phyloP scores from a whole-genome alignment of 1,140 invertebrate genomes.

The Vanessa tameamea region DNA sequence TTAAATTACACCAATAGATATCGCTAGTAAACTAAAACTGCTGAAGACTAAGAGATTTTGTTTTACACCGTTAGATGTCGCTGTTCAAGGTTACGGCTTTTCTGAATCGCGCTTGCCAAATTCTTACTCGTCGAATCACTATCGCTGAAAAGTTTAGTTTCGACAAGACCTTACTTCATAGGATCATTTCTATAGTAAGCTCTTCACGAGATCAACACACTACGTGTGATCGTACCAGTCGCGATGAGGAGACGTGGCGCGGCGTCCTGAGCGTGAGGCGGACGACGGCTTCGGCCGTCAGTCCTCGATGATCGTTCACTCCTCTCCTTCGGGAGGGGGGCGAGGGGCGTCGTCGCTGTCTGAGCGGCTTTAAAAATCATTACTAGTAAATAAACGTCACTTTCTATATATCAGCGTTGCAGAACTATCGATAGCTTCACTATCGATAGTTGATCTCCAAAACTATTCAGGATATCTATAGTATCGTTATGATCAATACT shows the following conservation, averaged over 20 bases:
- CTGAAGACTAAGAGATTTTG: background rate
- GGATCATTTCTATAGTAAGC: too few species aligned
- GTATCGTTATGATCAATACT: too few species aligned
- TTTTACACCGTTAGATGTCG: background rate
- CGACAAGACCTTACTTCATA: background rate
- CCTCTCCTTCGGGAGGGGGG: conserved; percentile 14
- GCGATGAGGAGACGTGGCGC: conserved; percentile 17
- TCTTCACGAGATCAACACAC: conserved; percentile 5
- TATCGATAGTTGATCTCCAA: too few species aligned
- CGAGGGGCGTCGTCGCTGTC: conserved; percentile 18
- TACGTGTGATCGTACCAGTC: background rate
- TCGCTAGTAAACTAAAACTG: background rate
- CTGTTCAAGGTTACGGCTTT: background rate
- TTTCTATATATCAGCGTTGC: too few species aligned
- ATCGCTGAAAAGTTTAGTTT: background rate
- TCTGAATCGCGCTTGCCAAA: background rate
- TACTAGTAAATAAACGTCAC: background rate
- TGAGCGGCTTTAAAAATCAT: background rate
- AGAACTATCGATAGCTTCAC: too few species aligned
- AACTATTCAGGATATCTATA: too few species aligned
- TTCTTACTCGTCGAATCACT: background rate
- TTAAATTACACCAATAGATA: background rate
- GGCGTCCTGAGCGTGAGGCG: conserved; percentile 18
- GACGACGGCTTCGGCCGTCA: conserved; percentile 34
- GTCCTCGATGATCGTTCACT: conserved; percentile 56